Evolutionary conservation across 1,140 invertebrate genomes (phyloP).

Genomic region (Drosophila arizonae): DNA sequence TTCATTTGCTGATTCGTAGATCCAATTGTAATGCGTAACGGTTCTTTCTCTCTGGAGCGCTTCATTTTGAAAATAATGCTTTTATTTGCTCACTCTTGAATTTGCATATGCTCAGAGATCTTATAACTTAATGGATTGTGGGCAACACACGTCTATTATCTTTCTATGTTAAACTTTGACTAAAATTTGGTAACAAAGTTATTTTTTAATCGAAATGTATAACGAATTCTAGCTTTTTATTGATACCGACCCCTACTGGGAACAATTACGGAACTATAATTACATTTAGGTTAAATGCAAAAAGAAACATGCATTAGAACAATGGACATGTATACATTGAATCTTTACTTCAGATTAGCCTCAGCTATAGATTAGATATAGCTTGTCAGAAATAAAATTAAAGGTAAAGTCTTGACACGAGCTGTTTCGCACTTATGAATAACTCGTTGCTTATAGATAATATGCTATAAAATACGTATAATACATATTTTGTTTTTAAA

Average conservation of each 20-base stretch:
- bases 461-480: too few relatives aligned
- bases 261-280: not conserved
- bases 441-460: too few relatives aligned
- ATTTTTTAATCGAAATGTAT: conserved; percentile 7
- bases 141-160: conserved; percentile 33
- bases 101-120: not conserved
- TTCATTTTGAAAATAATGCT: conserved; percentile 1
- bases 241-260: not conserved
- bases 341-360: conserved; percentile 17
- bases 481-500: too few relatives aligned
- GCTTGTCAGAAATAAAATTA: conserved; percentile 11
- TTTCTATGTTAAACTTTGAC: conserved; percentile 46
- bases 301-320: not conserved
- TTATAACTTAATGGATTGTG: conserved; percentile 16
- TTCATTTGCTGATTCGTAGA: not conserved
- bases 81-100: not conserved
- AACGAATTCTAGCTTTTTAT: not conserved
- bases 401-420: not conserved
- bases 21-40: conserved; percentile 52
- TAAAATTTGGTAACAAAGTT: conserved; percentile 39
- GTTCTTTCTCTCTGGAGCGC: conserved; percentile 5
- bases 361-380: conserved; percentile 38
- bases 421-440: not conserved
- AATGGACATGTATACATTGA: too few relatives aligned
- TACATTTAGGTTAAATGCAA: not conserved